phyloP scores from a whole-genome alignment of 2,888 invertebrate genomes.

The Ypsolopha sequella region DNA sequence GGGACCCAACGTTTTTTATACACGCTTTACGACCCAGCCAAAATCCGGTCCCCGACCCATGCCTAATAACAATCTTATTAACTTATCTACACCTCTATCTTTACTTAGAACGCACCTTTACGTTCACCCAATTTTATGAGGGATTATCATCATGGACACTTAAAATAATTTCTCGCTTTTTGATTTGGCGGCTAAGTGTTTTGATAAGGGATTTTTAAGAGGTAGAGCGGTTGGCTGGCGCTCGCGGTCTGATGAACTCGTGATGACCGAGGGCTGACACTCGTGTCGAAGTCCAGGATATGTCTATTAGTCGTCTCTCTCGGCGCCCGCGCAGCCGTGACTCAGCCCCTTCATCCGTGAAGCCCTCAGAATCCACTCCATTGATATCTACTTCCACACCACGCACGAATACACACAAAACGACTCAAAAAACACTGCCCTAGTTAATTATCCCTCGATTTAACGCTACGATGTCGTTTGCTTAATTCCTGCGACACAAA shows the following conservation, averaged over 20 bases:
- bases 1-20: constrained; percentile 64
- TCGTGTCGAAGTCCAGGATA: constrained; percentile 26
- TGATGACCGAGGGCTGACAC: constrained; percentile 20
- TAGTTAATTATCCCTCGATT: neutral
- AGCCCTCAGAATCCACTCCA: neutral
- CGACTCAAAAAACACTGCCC: neutral
- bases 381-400: neutral
- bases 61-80: constrained; percentile 69
- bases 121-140: constrained; percentile 53
- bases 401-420: constrained; percentile 1
- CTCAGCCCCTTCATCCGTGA: neutral
- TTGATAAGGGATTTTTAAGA: constrained; percentile 33
- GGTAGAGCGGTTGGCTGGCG: constrained; percentile 19
- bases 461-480: neutral
- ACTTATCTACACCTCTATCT: constrained; percentile 66
- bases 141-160: constrained; percentile 53
- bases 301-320: neutral
- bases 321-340: neutral
- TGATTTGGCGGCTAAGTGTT: constrained; percentile 44
- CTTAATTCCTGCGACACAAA: neutral
- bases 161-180: constrained; percentile 66
- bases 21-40: constrained; percentile 53
- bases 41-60: constrained; percentile 62
- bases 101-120: constrained; percentile 66
- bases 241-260: constrained; percentile 26